These are phyloP conservation scores for Xerus rutilus DNA, from an alignment of 2,797 vertebrate species.

Conservation along the genomic window DNA sequence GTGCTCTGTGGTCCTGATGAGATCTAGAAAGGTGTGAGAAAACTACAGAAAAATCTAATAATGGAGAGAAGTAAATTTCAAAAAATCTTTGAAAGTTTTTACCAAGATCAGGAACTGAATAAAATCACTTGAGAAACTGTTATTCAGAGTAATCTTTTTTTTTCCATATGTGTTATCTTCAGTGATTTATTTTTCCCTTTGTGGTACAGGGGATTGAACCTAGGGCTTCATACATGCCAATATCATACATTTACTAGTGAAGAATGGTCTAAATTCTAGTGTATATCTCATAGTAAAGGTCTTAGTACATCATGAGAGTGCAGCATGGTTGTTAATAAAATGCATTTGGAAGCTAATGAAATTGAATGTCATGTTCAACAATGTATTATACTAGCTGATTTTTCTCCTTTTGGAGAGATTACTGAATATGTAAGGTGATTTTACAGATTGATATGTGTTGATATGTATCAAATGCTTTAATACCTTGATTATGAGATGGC, in stretches of 20 bases:
- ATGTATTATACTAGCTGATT: background rate
- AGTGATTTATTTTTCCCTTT: too few relatives aligned
- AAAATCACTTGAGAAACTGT: background rate
- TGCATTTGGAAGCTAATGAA: background rate
- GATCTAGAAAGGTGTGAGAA: background rate
- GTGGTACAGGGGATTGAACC: too few relatives aligned
- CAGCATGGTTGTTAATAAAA: background rate
- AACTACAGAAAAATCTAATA: background rate
- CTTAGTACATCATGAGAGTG: background rate
- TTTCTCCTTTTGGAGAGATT: background rate
- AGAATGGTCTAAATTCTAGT: background rate
- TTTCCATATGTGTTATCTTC: too few relatives aligned
- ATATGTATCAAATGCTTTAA: background rate
- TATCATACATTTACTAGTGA: background rate
- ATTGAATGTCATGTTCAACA: background rate
- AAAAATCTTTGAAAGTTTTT: background rate
- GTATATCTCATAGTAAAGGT: background rate
- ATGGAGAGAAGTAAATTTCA: background rate
- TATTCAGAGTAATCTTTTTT: background rate
- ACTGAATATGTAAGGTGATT: background rate
- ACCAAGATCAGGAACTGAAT: background rate
- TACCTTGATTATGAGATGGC: background rate
- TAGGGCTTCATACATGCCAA: background rate
- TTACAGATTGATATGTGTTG: background rate
- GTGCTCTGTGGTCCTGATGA: background rate